Base-by-base conservation (phyloP, 1,140 invertebrate genomes). In the Drosophila athabasca region DNA sequence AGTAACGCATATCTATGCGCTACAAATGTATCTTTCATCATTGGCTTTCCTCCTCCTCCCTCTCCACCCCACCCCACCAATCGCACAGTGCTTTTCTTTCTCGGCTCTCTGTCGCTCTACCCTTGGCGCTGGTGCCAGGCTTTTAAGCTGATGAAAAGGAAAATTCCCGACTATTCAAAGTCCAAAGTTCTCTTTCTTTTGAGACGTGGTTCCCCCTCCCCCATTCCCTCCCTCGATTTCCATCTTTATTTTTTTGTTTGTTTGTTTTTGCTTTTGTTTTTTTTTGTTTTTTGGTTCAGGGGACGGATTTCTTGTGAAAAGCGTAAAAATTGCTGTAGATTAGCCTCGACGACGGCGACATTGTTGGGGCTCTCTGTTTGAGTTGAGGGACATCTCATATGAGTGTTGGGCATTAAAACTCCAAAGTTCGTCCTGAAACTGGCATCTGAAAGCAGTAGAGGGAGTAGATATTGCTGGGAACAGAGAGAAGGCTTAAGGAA, bases 71-170 rank as follows among this genome's bases (percentile, higher is more conserved):
- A 1, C 19, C 19, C 11, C 19, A 2, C 19, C 31, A 6, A 15
- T 2, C 8, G 31, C 62, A 62, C 62, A 62, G 66, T 3, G 31
- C 4, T 60, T 72, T 65, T 78, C 78, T 78, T 79, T 75, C 59
- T 75, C 55, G 53, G 58, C 60, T 70, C 59, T n/a, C n/a, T 70
- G 49, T 45, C 45, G 57, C 57, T 43, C 62, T 65, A 51, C 24
- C 24, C 19, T 24, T 61, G 60, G 64, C 60, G 48, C 58, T 52
- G 24, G 41, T 19, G 58, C 62, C 39, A 45, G 61, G 80, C 76
- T 72, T 68, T 84, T 85, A 79, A 85, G 77, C 81, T 85, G 77
- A 77, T 84, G 81, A 77, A 87, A 80, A 66, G 81, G 67, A 55
- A 74, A 77, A 81, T 60, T 65, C 77, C 69, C 46, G 52, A 71